Evolutionary conservation across 2,888 invertebrate species (phyloP).

Genomic region (Andrena minutula): DNA sequence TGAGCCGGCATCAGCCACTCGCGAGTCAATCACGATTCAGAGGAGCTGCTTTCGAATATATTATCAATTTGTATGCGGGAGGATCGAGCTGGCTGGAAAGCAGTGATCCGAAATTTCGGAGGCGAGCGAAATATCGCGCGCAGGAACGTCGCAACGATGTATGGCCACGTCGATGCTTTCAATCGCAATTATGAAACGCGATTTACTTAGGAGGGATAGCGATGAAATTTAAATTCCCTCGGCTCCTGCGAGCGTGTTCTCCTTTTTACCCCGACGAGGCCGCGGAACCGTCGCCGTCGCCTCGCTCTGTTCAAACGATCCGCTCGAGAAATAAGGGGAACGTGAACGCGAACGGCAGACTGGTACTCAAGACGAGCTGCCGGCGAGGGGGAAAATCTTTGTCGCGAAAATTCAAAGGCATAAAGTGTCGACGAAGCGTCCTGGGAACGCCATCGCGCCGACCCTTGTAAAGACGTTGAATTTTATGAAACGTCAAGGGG

Average conservation of each 20-base stretch:
- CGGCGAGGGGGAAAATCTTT: constrained; percentile 53
- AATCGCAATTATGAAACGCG: constrained; percentile 24
- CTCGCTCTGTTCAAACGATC: constrained; percentile 32
- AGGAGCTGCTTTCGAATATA: not conserved
- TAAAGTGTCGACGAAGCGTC: constrained; percentile 73
- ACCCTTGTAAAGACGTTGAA: constrained; percentile 74
- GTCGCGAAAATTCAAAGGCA: constrained; percentile 72
- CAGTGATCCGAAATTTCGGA: not conserved
- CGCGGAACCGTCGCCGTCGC: not conserved
- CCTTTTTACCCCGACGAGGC: not conserved
- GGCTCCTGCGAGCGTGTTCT: not conserved
- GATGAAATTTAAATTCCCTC: constrained; percentile 38
- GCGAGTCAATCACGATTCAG: constrained; percentile 45
- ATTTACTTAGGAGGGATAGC: not conserved
- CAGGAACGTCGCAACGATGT: not conserved
- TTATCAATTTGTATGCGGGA: constrained; percentile 11
- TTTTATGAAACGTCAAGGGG: constrained; percentile 75
- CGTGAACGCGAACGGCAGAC: constrained; percentile 17
- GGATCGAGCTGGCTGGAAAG: not conserved
- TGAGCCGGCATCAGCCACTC: constrained; percentile 12
- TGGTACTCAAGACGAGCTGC: constrained; percentile 12
- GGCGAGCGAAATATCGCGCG: not conserved
- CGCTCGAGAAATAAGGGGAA: constrained; percentile 21
- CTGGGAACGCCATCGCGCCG: constrained; percentile 58
- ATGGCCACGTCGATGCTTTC: not conserved